phyloP scores from a whole-genome alignment of 2,797 vertebrate species.

The Lemur catta region DNA sequence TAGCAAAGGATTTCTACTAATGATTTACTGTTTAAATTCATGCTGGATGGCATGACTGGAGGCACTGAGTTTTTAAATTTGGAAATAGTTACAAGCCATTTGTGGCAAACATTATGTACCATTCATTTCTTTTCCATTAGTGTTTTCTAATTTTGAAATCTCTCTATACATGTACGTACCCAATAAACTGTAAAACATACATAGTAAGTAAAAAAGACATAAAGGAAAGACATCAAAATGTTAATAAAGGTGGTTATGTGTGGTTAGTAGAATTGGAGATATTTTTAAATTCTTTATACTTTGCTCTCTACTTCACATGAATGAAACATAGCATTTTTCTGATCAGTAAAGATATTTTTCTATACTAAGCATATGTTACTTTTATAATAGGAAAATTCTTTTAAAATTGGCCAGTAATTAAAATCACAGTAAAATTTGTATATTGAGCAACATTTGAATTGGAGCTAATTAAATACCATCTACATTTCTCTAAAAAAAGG shows the following conservation, averaged over 20 bases:
- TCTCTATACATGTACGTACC: neutral
- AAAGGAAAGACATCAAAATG: neutral
- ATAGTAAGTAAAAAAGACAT: neutral
- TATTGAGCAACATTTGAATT: neutral
- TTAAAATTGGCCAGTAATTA: neutral
- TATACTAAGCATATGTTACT: neutral
- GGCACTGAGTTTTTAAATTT: neutral
- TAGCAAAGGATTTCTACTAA: conserved; percentile 5
- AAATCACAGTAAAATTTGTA: conserved; percentile 8
- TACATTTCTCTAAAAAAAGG: neutral
- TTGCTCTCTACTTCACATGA: neutral
- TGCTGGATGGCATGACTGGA: neutral
- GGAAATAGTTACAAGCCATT: neutral
- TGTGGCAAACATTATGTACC: neutral
- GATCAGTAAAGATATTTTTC: neutral
- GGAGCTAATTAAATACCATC: neutral
- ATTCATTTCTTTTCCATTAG: conserved; percentile 8
- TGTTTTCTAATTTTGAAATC: neutral
- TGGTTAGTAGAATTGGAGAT: neutral
- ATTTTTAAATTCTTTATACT: neutral
- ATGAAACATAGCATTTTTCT: neutral
- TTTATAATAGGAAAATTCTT: conserved; percentile 16
- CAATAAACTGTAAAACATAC: neutral
- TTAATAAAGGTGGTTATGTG: neutral
- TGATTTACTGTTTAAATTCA: conserved; percentile 29